These are phyloP conservation scores for Rutpela maculata DNA, from an alignment of 2,888 invertebrate species.

Conservation along the genomic window DNA sequence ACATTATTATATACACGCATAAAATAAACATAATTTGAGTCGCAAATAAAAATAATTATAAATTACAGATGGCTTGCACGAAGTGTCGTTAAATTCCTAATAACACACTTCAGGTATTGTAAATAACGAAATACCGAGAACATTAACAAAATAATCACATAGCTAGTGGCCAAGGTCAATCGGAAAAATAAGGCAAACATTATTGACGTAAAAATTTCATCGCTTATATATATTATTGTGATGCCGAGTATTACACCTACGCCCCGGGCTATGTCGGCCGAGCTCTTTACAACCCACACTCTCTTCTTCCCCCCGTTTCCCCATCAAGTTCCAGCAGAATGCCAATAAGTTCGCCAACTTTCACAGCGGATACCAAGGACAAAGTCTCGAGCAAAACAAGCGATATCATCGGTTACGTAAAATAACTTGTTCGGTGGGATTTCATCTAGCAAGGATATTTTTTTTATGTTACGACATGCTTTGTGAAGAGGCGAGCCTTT, in stretches of 20 bases:
- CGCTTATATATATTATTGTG: slow-evolving; percentile 21
- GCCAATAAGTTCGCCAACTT: slow-evolving; percentile 43
- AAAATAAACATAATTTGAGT: too few relatives aligned
- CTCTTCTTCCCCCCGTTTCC: not conserved
- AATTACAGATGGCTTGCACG: not conserved
- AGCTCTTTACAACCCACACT: slow-evolving; percentile 13
- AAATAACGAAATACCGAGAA: slow-evolving; percentile 9
- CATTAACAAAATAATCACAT: slow-evolving; percentile 29
- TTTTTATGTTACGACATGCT: slow-evolving; percentile 30
- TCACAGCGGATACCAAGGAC: slow-evolving; percentile 45
- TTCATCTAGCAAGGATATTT: slow-evolving; percentile 23
- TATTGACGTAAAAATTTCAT: slow-evolving; percentile 33
- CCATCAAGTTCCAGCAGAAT: slow-evolving; percentile 28
- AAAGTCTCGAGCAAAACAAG: slow-evolving; percentile 46
- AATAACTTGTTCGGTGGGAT: slow-evolving; percentile 26
- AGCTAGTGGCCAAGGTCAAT: slow-evolving; percentile 29
- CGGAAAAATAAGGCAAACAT: slow-evolving; percentile 31
- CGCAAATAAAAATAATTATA: slow-evolving; percentile 8
- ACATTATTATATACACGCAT: too few relatives aligned
- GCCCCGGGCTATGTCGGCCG: slow-evolving; percentile 27
- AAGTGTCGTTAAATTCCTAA: not conserved
- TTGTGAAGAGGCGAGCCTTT: slow-evolving; percentile 9
- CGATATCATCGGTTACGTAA: slow-evolving; percentile 46
- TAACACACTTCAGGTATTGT: not conserved
- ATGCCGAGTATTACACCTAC: slow-evolving; percentile 33